Evolutionary conservation across 2,113 vertebrate genomes (phyloP), one percentile per base, ranked within the genome.

Genomic region (Rafetus swinhoei): DNA sequence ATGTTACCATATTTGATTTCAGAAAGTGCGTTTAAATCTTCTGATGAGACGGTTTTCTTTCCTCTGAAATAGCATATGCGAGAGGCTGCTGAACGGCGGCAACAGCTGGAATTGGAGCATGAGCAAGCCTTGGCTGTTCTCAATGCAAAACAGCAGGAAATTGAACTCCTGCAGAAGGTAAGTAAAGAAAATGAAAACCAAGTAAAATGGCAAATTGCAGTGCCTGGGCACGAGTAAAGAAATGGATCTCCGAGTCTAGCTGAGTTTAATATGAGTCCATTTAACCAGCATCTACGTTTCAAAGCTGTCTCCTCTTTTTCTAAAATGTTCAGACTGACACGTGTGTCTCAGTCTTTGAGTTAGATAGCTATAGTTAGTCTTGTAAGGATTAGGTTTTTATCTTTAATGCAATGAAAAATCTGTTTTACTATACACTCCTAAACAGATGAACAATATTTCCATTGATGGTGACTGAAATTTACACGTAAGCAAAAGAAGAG

Each of bases 101-200:
- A 99, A 98, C 99, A 99, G 98, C 98, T 99, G 98, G 99, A 99
- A 97, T 94, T 99, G 98, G 99, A 99, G 99, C 99, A 99, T 99
- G 99, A 99, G 97, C 99, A 99, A 97, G 99, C 99, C 97, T 98
- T 99, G 99, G 99, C 99, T 93, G 98, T 99, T 74, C 99, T 99
- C 98, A 99, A 98, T 96, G 98, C 99, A 98, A 99, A 99, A 97
- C 99, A 99, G 99, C 99, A 99, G 98, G 99, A 99, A 98, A 99
- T 99, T 84, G 99, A 99, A 93, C 98, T 99, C 97, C 99, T 99
- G 98, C 99, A 99, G 98, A 99, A 99, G 99, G 99, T 99, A 97
- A 97, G 98, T 13, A 16, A 39, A 4, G 21, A 15, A 45, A 21
- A 45, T 54, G 22, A 32, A 79, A 80, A 79, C n/a, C 57, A n/a